A percentile compares a stretch with the other conserved stretches of the same genome.
These are phyloP conservation scores for Oreochromis spilurus DNA, from an alignment of 2,113 vertebrate species.

Conservation along the genomic window DNA sequence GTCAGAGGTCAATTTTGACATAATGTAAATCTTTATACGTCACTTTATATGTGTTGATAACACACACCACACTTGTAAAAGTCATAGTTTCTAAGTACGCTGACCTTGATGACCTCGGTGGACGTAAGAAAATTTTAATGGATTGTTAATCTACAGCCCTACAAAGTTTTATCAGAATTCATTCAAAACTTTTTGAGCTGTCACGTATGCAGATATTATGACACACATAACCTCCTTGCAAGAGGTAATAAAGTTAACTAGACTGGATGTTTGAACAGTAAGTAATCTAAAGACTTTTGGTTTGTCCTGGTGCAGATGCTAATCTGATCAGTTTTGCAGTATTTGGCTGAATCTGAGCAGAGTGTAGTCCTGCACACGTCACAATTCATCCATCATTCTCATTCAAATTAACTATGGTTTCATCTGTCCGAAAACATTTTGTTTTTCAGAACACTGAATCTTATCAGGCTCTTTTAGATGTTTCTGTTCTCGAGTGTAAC, in stretches of 20 bases:
- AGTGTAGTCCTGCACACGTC: rapidly evolving
- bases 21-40: rapidly evolving
- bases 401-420: neutral
- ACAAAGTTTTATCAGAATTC: neutral
- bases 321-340: neutral
- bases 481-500: neutral
- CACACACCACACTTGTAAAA: neutral
- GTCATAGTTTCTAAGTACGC: neutral
- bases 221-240: neutral
- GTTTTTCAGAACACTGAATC: neutral
- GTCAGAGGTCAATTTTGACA: neutral
- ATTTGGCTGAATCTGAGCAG: neutral
- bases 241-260: neutral
- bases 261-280: neutral
- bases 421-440: neutral
- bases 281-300: neutral
- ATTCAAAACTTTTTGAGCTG: neutral
- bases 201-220: neutral
- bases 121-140: neutral
- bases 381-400: neutral
- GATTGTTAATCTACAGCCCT: neutral
- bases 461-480: neutral
- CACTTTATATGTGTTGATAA: neutral
- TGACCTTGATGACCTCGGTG: neutral
- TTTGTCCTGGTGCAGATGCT: neutral